These are phyloP conservation scores for Bhutanitis thaidina DNA, from an alignment of 2,888 invertebrate species.

Conservation along the genomic window DNA sequence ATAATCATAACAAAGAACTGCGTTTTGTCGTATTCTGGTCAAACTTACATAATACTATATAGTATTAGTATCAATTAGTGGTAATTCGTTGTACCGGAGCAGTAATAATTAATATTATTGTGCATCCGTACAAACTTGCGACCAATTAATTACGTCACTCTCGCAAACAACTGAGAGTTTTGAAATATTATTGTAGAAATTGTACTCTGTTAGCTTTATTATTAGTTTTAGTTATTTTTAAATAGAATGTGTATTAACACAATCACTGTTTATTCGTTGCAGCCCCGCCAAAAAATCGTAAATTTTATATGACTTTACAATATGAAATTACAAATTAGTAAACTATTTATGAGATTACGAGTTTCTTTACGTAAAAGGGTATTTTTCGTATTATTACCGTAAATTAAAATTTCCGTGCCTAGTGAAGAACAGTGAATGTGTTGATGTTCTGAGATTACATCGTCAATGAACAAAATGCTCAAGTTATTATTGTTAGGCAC, in stretches of 20 bases:
- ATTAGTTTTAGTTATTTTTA: conserved; percentile 44
- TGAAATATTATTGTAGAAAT: conserved; percentile 42
- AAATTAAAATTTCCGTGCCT: too few species aligned
- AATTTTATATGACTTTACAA: not conserved
- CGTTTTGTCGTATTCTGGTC: conserved; percentile 76
- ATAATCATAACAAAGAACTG: conserved; percentile 74
- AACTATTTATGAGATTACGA: too few species aligned
- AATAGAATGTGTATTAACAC: conserved; percentile 71
- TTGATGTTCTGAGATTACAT: conserved; percentile 65
- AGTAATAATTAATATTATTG: conserved; percentile 36
- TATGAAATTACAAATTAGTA: too few species aligned
- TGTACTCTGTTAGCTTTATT: conserved; percentile 71
- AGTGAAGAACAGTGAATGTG: conserved; percentile 72
- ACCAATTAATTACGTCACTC: conserved; percentile 14
- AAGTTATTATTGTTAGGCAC: conserved; percentile 66
- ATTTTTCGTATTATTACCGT: too few species aligned
- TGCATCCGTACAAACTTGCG: conserved; percentile 5
- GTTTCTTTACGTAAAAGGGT: too few species aligned
- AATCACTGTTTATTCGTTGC: conserved; percentile 72
- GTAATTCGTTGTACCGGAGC: conserved; percentile 35
- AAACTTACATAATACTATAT: conserved; percentile 70
- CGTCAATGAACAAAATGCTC: conserved; percentile 70
- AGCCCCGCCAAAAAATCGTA: conserved; percentile 64
- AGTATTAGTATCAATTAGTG: conserved; percentile 65
- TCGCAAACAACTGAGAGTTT: conserved; percentile 22